Percentiles rank a stretch among this genome's conserved stretches.
These are phyloP conservation scores for Amyelois transitella DNA, from an alignment of 1,140 invertebrate genomes.

Conservation along the genomic window DNA sequence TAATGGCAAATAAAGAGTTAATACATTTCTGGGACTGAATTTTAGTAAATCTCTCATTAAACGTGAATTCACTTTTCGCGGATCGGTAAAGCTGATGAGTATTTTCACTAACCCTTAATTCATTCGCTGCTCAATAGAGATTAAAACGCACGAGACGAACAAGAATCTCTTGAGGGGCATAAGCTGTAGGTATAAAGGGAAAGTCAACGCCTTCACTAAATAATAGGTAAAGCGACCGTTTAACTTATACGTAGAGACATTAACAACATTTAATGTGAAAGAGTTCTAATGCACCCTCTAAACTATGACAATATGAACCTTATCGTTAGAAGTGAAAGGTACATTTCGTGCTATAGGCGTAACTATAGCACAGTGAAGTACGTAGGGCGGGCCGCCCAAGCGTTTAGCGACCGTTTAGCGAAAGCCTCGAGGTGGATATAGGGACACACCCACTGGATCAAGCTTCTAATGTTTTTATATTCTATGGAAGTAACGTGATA, in stretches of 20 bases:
- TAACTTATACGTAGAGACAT: slow-evolving; percentile 57
- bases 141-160: background rate
- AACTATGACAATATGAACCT: slow-evolving; percentile 10
- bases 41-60: no score
- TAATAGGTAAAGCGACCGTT: slow-evolving; percentile 45
- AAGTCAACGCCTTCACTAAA: slow-evolving; percentile 36
- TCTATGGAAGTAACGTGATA: background rate
- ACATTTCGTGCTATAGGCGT: slow-evolving; percentile 21
- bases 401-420: slow-evolving; percentile 71
- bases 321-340: slow-evolving; percentile 14
- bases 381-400: slow-evolving; percentile 71
- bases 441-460: slow-evolving; percentile 62
- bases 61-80: no score
- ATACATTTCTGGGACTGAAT: no score
- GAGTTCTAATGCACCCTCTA: slow-evolving; percentile 25
- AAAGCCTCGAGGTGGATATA: slow-evolving; percentile 50
- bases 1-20: no score
- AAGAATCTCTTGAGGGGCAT: background rate
- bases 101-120: no score
- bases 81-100: no score
- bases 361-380: slow-evolving; percentile 32
- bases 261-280: slow-evolving; percentile 30
- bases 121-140: no score
- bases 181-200: slow-evolving; percentile 21
- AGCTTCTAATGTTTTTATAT: slow-evolving; percentile 1